Base-by-base conservation (phyloP, 2,797 vertebrate genomes). In the Sebastes flavidus region DNA sequence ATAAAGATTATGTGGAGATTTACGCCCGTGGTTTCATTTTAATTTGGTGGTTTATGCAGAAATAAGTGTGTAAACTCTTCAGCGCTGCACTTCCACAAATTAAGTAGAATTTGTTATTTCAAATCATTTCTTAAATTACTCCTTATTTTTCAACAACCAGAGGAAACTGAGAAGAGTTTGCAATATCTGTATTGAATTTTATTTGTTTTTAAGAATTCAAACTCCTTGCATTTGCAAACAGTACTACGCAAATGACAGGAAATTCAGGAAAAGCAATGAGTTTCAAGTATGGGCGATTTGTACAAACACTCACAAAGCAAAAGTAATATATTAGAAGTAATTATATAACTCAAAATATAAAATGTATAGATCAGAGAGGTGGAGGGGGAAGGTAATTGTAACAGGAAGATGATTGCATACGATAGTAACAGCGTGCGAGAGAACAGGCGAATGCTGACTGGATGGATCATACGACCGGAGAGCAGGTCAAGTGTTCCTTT, bases 401-500 rank as follows among this genome's bases (percentile, higher is more conserved):
- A 56, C 6, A 24, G 22, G 16, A 67, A 6, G 5, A 70, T 10
- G 49, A 14, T 12, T 12, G 14, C 32, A 58, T 72, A 65, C 7
- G 20, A 68, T 24, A 46, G 27, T 81, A 27, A 82, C 14, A 54
- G 68, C 1, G 3, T 36, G 16, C 29, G 5, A 66, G 13, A 11
- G 27, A 42, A 24, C 16, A 24, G n/a, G 69, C n/a, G 16, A 81
- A 25, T 61, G 29, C 30, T 78, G 73, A 75, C 77, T 83, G 73
- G 14, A 6, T 58, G 60, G 55, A 69, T 77, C 69, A 77, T 67
- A 36, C 66, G 68, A 85, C 32, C 69, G 62, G 10, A 72, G 80
- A 81, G 68, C 55, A 78, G 76, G 80, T 87, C 85, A 86, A 88
- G 69, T 85, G 83, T 87, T 82, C 69, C 73, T 87, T 88, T 88